phyloP scores from a whole-genome alignment of 2,888 invertebrate species.

The Hyposoter didymator region DNA sequence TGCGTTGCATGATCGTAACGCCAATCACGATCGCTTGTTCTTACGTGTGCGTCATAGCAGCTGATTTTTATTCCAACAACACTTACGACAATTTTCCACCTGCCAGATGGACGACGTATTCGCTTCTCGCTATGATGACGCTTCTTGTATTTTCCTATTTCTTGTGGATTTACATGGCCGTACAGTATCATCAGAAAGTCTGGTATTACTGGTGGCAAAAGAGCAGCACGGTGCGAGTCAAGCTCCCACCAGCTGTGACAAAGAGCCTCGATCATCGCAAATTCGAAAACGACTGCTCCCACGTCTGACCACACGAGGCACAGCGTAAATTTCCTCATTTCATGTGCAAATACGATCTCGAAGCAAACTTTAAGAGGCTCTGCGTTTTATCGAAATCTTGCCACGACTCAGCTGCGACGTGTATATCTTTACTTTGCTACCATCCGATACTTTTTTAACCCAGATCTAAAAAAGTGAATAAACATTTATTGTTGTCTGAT shows the following conservation, averaged over 20 bases:
- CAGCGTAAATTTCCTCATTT: background rate
- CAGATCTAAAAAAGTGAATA: constrained; percentile 89
- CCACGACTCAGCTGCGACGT: constrained; percentile 94
- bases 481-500: background rate
- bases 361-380: constrained; percentile 88
- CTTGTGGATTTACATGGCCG: constrained; percentile 85
- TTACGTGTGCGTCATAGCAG: constrained; percentile 85
- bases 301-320: constrained; percentile 26
- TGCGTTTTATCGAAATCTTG: constrained; percentile 94
- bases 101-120: constrained; percentile 85
- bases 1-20: constrained; percentile 86
- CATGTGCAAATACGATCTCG: constrained; percentile 39
- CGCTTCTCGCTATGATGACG: constrained; percentile 84
- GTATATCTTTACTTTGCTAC: constrained; percentile 93
- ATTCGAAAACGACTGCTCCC: constrained; percentile 16
- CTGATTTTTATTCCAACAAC: constrained; percentile 85
- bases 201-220: constrained; percentile 87
- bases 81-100: constrained; percentile 84
- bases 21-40: constrained; percentile 86
- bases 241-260: constrained; percentile 54
- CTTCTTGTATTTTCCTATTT: constrained; percentile 85
- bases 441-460: constrained; percentile 93
- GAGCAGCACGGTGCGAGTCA: constrained; percentile 84
- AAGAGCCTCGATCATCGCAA: constrained; percentile 23
- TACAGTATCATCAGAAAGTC: constrained; percentile 84